Evolutionary conservation across 35 echinoderm and acorn worm genomes (phyloP).

Genomic region (Strongylocentrotus purpuratus): DNA sequence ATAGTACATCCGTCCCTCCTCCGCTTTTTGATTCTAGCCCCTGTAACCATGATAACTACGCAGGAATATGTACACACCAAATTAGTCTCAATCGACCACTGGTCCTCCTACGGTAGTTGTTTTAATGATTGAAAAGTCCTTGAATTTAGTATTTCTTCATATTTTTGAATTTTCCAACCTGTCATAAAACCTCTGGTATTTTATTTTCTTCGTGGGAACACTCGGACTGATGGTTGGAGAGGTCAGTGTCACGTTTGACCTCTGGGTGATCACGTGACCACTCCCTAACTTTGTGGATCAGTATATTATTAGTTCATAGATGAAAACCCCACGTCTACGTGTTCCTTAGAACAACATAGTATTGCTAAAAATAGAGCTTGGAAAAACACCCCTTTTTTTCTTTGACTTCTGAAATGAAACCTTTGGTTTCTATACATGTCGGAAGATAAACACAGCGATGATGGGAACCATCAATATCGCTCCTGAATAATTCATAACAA

Average conservation of each 20-base stretch:
- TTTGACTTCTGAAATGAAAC: neutral
- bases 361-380: neutral
- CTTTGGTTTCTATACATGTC: neutral
- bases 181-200: neutral
- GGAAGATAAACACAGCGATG: neutral
- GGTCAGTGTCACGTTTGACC: neutral
- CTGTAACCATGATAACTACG: too few relatives aligned
- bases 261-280: neutral
- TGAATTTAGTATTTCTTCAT: neutral
- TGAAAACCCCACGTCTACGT: too few relatives aligned
- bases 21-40: too few relatives aligned
- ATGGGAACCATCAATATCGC: neutral
- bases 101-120: neutral
- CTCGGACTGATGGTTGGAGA: neutral
- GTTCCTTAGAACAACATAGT: neutral
- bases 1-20: too few relatives aligned
- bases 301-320: too few relatives aligned
- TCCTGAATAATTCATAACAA: neutral
- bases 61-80: too few relatives aligned
- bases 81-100: neutral
- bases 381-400: neutral
- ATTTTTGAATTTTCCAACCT: neutral
- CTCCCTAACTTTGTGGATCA: neutral
- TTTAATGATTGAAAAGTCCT: neutral
- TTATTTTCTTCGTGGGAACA: neutral